phyloP scores from a whole-genome alignment of 2,113 vertebrate species.

The Podarcis cretensis region DNA sequence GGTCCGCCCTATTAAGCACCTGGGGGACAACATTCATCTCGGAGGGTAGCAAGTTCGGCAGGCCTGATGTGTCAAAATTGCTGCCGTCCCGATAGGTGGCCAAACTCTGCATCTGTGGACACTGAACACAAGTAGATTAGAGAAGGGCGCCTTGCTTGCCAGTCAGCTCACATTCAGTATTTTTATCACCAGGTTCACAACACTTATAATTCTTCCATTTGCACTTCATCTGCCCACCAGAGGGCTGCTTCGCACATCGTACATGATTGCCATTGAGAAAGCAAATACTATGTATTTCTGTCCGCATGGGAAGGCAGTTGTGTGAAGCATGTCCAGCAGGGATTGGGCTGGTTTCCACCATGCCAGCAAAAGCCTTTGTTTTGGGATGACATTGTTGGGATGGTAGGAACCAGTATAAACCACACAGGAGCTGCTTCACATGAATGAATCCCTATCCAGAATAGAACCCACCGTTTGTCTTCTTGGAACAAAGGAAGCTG shows the following conservation, averaged over 20 bases:
- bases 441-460: neutral
- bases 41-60: neutral
- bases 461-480: neutral
- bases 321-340: neutral
- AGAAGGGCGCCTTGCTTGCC: neutral
- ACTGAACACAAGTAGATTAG: neutral
- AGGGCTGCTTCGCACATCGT: neutral
- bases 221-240: neutral
- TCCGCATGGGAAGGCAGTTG: neutral
- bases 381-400: neutral
- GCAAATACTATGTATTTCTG: neutral
- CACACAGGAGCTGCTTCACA: neutral
- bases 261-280: neutral
- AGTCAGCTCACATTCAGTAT: neutral
- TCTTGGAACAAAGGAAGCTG: neutral
- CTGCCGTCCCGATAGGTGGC: neutral
- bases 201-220: neutral
- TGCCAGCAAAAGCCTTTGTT: neutral
- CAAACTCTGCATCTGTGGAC: neutral
- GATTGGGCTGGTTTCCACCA: neutral
- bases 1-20: neutral
- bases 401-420: neutral
- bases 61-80: neutral
- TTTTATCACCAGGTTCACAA: too few species aligned
- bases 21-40: neutral